A percentile compares a stretch with the other conserved stretches of the same genome.
These are phyloP conservation scores for Stenoptilia bipunctidactyla DNA, from an alignment of 2,888 invertebrate species.

Conservation along the genomic window DNA sequence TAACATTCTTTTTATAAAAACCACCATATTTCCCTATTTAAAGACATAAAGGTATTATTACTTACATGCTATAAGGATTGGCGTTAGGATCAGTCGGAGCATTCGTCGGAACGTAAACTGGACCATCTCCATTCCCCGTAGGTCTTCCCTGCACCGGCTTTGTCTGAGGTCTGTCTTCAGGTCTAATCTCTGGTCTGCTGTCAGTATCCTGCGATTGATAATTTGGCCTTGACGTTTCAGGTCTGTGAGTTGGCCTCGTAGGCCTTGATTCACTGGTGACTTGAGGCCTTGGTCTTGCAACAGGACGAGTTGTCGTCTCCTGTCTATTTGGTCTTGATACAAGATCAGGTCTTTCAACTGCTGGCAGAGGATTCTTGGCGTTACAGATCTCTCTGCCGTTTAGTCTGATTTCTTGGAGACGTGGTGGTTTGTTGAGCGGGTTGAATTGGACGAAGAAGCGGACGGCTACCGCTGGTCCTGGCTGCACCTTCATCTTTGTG, in stretches of 20 bases:
- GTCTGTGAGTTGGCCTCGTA: background rate
- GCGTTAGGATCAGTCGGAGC: conserved; percentile 27
- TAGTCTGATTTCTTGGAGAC: conserved; percentile 55
- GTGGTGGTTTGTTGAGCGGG: conserved; percentile 53
- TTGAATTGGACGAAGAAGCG: conserved; percentile 74
- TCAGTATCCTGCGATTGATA: no score
- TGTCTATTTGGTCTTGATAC: background rate
- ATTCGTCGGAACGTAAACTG: conserved; percentile 39
- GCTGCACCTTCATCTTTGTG: conserved; percentile 66
- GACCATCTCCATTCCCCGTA: conserved; percentile 26
- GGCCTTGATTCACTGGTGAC: conserved; percentile 9
- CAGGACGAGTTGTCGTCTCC: background rate
- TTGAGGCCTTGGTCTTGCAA: background rate
- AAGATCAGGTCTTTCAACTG: conserved; percentile 25
- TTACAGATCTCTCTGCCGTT: conserved; percentile 74
- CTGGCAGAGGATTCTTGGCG: conserved; percentile 38
- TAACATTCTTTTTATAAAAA: no score
- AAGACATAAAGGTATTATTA: conserved; percentile 17
- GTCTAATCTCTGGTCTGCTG: conserved; percentile 21
- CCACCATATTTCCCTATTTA: no score
- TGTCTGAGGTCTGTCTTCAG: conserved; percentile 30
- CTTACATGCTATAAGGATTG: conserved; percentile 48
- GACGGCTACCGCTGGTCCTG: conserved; percentile 66
- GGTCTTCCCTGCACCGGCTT: conserved; percentile 35
- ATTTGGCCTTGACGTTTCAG: no score